Percentiles rank a stretch among this genome's conserved stretches.
phyloP scores from a whole-genome alignment of 2,797 vertebrate genomes.

The Coregonus sp. region DNA sequence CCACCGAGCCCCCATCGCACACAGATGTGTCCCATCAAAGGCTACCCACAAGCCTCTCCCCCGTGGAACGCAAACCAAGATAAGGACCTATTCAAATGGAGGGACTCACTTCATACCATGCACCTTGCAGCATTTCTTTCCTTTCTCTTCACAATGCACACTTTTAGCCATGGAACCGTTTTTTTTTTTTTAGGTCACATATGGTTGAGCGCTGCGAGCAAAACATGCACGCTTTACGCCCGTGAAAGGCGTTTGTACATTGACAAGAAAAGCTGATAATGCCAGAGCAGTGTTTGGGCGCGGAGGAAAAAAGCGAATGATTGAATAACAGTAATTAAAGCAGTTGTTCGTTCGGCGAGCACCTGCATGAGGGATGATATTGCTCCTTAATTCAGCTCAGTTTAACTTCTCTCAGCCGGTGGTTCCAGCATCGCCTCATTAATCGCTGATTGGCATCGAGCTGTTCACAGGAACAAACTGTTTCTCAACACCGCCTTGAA shows the following conservation, averaged over 20 bases:
- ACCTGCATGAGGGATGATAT: constrained; percentile 98
- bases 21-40: constrained; percentile 96
- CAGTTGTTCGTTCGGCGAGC: constrained; percentile 97
- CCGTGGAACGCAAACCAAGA: constrained; percentile 85
- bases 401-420: constrained; percentile 90
- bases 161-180: constrained; percentile 67
- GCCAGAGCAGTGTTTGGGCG: constrained; percentile 85
- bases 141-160: constrained; percentile 73
- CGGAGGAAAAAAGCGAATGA: constrained; percentile 88
- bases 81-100: constrained; percentile 83
- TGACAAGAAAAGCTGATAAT: constrained; percentile 95
- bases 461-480: constrained; percentile 79
- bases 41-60: constrained; percentile 77
- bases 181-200: constrained; percentile 77
- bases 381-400: constrained; percentile 96
- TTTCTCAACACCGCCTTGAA: constrained; percentile 66
- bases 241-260: constrained; percentile 88
- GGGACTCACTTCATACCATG: constrained; percentile 75
- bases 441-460: constrained; percentile 84
- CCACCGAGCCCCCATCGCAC: constrained; percentile 78
- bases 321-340: constrained; percentile 99
- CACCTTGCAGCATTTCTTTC: constrained; percentile 69
- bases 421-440: constrained; percentile 82
- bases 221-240: constrained; percentile 81
- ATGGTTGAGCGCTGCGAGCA: constrained; percentile 65